Evolutionary conservation across 2,113 vertebrate genomes (phyloP).

Genomic region (Choloepus hoffmanni): DNA sequence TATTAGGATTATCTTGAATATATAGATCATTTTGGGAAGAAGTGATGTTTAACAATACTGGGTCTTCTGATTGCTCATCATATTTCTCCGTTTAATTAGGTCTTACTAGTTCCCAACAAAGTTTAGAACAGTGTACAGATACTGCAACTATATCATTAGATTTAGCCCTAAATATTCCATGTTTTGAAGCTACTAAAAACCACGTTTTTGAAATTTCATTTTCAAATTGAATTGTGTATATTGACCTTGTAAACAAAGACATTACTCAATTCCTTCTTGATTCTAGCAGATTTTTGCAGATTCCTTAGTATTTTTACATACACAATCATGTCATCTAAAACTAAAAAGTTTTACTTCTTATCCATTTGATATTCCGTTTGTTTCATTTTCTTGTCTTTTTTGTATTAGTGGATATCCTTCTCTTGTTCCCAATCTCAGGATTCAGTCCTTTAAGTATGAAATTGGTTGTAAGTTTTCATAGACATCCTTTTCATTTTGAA

Average conservation of each 20-base stretch:
- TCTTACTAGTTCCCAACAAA: not conserved
- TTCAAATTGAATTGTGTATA: not conserved
- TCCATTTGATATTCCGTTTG: not conserved
- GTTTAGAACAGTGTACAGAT: not conserved
- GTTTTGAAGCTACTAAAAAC: not conserved
- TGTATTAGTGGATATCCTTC: not conserved
- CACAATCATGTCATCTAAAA: not conserved
- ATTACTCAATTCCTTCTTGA: not conserved
- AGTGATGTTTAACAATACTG: not conserved
- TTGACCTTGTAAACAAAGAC: not conserved
- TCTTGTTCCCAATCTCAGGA: not conserved
- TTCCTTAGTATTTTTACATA: not conserved
- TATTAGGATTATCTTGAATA: not conserved
- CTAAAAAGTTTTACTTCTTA: not conserved
- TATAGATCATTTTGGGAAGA: not conserved
- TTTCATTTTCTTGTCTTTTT: not conserved
- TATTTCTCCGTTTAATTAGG: not conserved
- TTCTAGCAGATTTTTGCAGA: not conserved
- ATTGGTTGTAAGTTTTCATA: not conserved
- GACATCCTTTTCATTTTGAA: not conserved
- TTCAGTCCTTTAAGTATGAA: not conserved
- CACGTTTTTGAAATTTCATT: not conserved
- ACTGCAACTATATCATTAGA: not conserved
- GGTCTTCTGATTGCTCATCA: not conserved
- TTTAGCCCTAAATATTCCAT: not conserved